Base-by-base conservation (phyloP, 2,113 vertebrate genomes). In the Ploceus nigricollis region DNA sequence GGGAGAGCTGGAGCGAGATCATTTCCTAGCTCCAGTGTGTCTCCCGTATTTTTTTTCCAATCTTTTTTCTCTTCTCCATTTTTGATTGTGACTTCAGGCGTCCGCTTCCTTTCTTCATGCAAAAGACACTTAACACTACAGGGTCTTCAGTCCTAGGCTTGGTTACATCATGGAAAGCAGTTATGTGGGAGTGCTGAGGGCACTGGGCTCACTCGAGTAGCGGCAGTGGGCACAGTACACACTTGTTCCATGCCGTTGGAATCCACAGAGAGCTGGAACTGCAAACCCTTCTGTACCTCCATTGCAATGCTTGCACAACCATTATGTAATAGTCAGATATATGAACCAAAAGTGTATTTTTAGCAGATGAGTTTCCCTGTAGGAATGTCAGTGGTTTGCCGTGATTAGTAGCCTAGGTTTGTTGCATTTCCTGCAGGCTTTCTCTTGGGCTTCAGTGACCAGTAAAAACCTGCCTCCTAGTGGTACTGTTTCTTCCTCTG, bases 401-500 rank as follows among this genome's bases (percentile, higher is more conserved):
- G 98, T 97, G 96, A 98, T 98, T 96, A 98, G 97, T 98, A 98
- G 98, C 97, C 97, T 98, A 98, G 98, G 97, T 98, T 97, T 98
- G 97, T 98, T 98, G 98, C 97, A 97, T 98, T 98, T 98, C 98
- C 98, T 98, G 97, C 98, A 99, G 99, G 98, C 99, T 97, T 99
- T 99, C 98, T 99, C 99, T 97, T 99, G 99, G 99, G 99, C 99
- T 97, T 99, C 98, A 97, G 99, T 99, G 98, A 99, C 99, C 98
- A 99, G 99, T 99, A 99, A 99, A 99, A 99, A 99, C 98, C 98
- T 99, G 98, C 99, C 99, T 98, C 99, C 99, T 97, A 98, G 98
- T 97, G 99, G 99, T 97, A 98, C 99, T 97, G 98, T 99, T 97
- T 96, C 98, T 97, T 98, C 99, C 97, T 99, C 99, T 98, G 99